A percentile compares a stretch with the other conserved stretches of the same genome.
These are phyloP conservation scores for Gallinago solitaria DNA, from an alignment of 2,797 vertebrate species.

Conservation along the genomic window DNA sequence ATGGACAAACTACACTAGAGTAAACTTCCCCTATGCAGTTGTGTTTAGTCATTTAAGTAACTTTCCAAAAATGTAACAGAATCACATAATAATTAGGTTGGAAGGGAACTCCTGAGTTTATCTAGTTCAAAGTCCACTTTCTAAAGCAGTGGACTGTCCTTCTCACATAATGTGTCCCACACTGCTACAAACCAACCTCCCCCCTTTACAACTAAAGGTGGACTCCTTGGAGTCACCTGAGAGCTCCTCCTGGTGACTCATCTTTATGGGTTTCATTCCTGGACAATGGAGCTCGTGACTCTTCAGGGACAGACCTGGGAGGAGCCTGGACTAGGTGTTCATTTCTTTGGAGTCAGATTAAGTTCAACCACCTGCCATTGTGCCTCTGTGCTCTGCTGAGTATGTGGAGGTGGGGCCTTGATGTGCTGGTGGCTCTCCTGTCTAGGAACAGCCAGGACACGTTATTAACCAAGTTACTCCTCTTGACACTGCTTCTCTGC, in stretches of 20 bases:
- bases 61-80: not conserved
- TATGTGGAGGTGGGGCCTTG: no score
- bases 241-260: not conserved
- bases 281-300: not conserved
- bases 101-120: not conserved
- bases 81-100: not conserved
- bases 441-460: not conserved
- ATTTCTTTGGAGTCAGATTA: not conserved
- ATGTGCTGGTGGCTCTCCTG: no score
- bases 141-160: not conserved
- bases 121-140: not conserved
- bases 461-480: not conserved
- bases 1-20: not conserved
- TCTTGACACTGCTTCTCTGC: no score
- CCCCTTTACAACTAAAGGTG: not conserved
- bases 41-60: not conserved
- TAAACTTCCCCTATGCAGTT: not conserved
- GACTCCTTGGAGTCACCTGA: not conserved
- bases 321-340: not conserved
- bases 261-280: not conserved
- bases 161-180: not conserved
- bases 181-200: not conserved
- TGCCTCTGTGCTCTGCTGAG: not conserved
- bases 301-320: not conserved
- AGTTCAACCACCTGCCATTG: not conserved